These are phyloP conservation scores for Macheiramphus alcinus DNA, from an alignment of 2,113 vertebrate genomes.

Conservation along the genomic window DNA sequence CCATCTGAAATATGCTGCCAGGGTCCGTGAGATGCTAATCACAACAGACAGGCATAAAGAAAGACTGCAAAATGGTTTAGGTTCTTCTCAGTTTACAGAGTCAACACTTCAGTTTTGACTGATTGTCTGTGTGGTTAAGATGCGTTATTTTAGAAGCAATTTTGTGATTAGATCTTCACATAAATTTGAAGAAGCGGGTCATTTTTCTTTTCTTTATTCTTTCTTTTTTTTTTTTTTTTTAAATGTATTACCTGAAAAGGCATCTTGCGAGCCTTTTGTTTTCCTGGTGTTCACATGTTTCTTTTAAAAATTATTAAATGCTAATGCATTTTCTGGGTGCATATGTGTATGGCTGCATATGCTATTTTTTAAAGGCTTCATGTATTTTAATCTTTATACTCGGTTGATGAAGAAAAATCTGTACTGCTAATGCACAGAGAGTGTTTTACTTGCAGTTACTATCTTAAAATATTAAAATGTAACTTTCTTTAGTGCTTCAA, in stretches of 20 bases:
- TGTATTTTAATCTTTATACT: neutral
- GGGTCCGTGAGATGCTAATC: neutral
- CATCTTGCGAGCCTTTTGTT: neutral
- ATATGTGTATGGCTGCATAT: neutral
- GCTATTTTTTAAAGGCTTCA: neutral
- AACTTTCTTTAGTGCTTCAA: neutral
- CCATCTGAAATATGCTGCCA: accelerated
- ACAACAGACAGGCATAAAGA: accelerated
- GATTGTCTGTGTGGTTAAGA: neutral
- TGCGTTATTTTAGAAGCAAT: neutral
- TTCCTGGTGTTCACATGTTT: neutral
- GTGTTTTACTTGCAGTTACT: neutral
- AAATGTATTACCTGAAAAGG: neutral
- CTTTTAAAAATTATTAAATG: neutral
- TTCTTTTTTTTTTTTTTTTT: neutral
- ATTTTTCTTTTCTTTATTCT: neutral
- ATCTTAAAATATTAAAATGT: neutral
- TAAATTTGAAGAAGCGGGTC: neutral
- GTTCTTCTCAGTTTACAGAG: neutral
- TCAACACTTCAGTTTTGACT: neutral
- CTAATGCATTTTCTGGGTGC: neutral
- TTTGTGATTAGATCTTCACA: neutral
- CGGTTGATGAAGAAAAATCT: accelerated
- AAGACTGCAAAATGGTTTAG: neutral
- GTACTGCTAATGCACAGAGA: no score